phyloP scores from a whole-genome alignment of 1,140 invertebrate genomes.

The Cotesia chilonis region DNA sequence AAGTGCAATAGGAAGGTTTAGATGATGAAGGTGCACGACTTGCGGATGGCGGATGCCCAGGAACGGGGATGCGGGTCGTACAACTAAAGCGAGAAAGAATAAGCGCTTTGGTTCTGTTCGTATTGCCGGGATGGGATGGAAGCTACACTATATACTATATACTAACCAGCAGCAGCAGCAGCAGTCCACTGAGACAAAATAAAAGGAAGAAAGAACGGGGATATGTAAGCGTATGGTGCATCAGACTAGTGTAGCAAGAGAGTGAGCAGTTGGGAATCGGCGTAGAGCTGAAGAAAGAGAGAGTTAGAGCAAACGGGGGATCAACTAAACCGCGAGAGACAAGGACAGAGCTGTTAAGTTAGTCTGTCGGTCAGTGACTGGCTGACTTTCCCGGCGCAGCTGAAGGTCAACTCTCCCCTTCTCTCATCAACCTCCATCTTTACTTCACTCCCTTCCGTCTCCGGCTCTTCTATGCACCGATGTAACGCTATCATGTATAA shows the following conservation, averaged over 20 bases:
- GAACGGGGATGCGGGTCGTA: conserved; percentile 9
- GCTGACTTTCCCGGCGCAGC: conserved; percentile 66
- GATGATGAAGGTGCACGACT: conserved; percentile 14
- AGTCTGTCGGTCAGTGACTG: conserved; percentile 68
- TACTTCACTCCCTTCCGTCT: conserved; percentile 29
- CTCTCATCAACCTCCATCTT: conserved; percentile 48
- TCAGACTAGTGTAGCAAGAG: conserved; percentile 40
- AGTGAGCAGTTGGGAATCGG: conserved; percentile 32
- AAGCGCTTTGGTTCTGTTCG: neutral
- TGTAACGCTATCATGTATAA: conserved; percentile 7
- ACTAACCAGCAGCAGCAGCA: conserved; percentile 29
- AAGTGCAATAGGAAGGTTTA: conserved; percentile 9
- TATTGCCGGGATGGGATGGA: neutral
- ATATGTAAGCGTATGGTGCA: conserved; percentile 50
- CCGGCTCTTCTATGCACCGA: conserved; percentile 37
- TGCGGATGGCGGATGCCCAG: neutral
- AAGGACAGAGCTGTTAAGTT: conserved; percentile 67
- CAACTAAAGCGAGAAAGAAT: conserved; percentile 16
- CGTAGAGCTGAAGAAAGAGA: conserved; percentile 20
- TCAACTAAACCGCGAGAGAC: conserved; percentile 45
- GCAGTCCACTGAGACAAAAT: conserved; percentile 18
- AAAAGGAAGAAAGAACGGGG: conserved; percentile 28
- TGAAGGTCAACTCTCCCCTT: conserved; percentile 66
- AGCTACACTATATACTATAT: conserved; percentile 11
- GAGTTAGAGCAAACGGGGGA: conserved; percentile 38